These are phyloP conservation scores for Amiota mariae DNA, from an alignment of 2,888 invertebrate species.

Conservation along the genomic window DNA sequence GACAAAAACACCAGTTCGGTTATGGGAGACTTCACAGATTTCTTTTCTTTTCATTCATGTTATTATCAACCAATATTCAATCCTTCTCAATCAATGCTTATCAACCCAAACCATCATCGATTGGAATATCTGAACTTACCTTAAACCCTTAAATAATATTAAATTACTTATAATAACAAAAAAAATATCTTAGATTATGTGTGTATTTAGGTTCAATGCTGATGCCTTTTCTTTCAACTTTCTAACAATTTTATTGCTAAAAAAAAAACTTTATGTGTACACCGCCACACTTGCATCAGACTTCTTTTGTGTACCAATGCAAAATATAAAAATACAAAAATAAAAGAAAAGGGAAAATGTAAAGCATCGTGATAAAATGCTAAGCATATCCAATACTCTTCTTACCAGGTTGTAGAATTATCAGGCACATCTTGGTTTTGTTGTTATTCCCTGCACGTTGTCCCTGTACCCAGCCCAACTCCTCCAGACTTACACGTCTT, in stretches of 20 bases:
- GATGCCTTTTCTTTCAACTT: not conserved
- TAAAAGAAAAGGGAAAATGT: no score
- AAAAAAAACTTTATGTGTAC: not conserved
- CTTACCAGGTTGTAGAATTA: no score
- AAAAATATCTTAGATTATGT: conserved; percentile 30
- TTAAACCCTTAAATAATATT: not conserved
- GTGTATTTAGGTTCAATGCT: conserved; percentile 26
- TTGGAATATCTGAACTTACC: not conserved
- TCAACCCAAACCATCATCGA: not conserved
- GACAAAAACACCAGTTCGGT: no score
- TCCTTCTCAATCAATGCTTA: no score
- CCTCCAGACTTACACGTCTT: not conserved
- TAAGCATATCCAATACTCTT: no score
- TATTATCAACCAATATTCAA: no score
- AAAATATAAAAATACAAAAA: no score
- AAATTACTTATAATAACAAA: conserved; percentile 20
- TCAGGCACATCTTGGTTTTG: not conserved
- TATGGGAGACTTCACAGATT: not conserved
- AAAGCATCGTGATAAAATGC: no score
- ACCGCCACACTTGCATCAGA: not conserved
- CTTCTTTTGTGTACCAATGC: not conserved
- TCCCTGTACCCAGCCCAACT: not conserved
- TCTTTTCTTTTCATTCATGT: not conserved
- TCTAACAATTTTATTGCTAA: conserved; percentile 11
- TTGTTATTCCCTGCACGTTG: not conserved